Percentiles rank a stretch among this genome's conserved stretches.
Conservation (phyloP, 2,888 invertebrate genomes). For the Fragum fragum region DNA sequence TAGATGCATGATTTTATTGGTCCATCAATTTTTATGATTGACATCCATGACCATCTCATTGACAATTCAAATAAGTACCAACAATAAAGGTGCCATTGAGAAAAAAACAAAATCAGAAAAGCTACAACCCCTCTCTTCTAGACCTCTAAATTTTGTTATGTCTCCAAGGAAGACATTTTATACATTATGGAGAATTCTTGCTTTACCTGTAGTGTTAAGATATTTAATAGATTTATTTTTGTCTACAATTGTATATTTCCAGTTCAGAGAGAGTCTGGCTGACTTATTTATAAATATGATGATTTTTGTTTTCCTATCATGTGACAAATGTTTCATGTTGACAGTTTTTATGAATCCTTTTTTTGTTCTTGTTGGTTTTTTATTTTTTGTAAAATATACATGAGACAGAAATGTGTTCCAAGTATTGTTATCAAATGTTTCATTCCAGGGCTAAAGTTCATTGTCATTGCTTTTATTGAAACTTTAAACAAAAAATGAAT, state of each 20-base stretch:
- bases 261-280: background rate
- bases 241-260: slow-evolving; percentile 25
- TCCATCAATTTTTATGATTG: too few species aligned
- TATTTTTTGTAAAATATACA: slow-evolving; percentile 9
- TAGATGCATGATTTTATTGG: too few species aligned
- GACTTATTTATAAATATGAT: background rate
- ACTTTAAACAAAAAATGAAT: too few species aligned
- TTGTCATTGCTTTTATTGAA: too few species aligned
- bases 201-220: slow-evolving; percentile 17
- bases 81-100: too few species aligned
- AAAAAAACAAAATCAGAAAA: too few species aligned
- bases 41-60: too few species aligned
- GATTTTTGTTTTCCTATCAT: background rate
- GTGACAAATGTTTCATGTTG: background rate
- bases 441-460: too few species aligned
- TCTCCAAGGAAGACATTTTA: background rate
- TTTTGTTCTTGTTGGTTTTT: slow-evolving; percentile 10
- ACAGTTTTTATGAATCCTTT: slow-evolving; percentile 1
- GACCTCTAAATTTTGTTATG: background rate
- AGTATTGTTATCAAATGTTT: background rate
- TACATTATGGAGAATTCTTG: background rate
- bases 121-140: too few species aligned
- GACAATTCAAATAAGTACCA: too few species aligned
- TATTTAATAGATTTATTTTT: slow-evolving; percentile 31
- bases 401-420: slow-evolving; percentile 3